Evolutionary conservation across 2,113 vertebrate species (phyloP), one percentile per base, ranked within the genome.

Genomic region (Plecturocebus donacophilus): DNA sequence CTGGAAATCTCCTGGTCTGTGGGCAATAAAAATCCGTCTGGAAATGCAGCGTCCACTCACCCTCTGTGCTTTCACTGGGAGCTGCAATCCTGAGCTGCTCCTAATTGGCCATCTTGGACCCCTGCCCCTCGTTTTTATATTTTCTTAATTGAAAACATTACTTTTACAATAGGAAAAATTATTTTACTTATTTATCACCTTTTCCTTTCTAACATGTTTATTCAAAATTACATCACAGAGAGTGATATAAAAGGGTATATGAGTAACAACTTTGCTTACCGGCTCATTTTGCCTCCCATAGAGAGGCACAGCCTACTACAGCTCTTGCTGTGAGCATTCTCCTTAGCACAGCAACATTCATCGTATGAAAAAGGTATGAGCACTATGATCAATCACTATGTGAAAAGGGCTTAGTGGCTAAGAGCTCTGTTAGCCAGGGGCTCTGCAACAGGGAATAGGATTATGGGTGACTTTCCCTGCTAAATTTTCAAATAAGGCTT

Each of bases 141-240:
- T 97, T 90, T 90, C 86, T 95, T 68, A 86, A 81, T 32, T 45
- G 79, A 95, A 96, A 96, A 92, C 52, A 89, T 32, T 87, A 90
- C 38, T 49, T 90, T 95, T 45, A 70, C 23, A 91, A 58, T 2
- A 79, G 58, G 42, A 71, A 66, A 80, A 88, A 64, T 32, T 30
- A 68, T 19, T 68, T 68, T 58, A 68, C 52, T 30, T 58, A 54
- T 13, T 84, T 92, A 83, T 32, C 83, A 88, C 16, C 42, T 93
- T 94, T 94, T 91, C 79, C 79, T 90, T 90, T 71, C 71, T 84
- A 70, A 61, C 81, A 66, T 42, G 25, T 68, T 79, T 79, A 87
- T 54, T 80, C 20, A 94, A 75, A 92, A 84, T 92, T 58, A 56
- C 14, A 54, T 42, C 42, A 91, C 38, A 45, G 75, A 64, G 10